Conservation (phyloP, 2,113 vertebrate genomes). For the Ammospiza nelsoni region DNA sequence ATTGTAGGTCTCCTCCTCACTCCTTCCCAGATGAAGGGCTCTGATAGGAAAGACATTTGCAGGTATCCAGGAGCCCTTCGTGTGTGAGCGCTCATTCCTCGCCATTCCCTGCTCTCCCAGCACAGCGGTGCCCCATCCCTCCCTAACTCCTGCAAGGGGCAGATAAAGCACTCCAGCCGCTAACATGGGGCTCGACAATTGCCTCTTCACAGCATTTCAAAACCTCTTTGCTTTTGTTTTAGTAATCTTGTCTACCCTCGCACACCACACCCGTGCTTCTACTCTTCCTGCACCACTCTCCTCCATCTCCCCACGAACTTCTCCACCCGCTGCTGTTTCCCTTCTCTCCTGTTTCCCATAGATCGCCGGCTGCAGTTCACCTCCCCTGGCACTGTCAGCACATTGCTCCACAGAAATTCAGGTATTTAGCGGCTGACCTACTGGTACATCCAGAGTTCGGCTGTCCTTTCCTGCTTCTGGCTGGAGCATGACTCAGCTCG, state of each 20-base stretch:
- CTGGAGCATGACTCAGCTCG: neutral
- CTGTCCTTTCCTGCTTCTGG: neutral
- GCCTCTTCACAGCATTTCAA: neutral
- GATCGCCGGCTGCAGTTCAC: neutral
- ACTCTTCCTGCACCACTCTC: neutral
- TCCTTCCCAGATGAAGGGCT: neutral
- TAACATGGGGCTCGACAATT: neutral
- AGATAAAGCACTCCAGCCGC: neutral
- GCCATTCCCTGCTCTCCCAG: neutral
- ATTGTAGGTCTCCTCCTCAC: neutral
- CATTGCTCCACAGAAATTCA: neutral
- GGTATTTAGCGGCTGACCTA: neutral
- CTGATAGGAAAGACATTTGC: neutral
- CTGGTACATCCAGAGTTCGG: neutral
- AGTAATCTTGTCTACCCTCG: neutral
- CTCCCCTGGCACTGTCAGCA: neutral
- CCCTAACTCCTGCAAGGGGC: neutral
- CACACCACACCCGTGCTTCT: neutral
- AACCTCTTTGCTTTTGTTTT: neutral
- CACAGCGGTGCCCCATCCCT: fast-evolving
- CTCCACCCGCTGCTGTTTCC: neutral
- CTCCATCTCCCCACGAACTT: neutral
- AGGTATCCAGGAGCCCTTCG: neutral
- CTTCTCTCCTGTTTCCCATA: neutral
- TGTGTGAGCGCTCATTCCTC: neutral